Evolutionary conservation across 1,140 invertebrate species (phyloP), one percentile per base, ranked within the genome.

Genomic region (Cydia amplana): DNA sequence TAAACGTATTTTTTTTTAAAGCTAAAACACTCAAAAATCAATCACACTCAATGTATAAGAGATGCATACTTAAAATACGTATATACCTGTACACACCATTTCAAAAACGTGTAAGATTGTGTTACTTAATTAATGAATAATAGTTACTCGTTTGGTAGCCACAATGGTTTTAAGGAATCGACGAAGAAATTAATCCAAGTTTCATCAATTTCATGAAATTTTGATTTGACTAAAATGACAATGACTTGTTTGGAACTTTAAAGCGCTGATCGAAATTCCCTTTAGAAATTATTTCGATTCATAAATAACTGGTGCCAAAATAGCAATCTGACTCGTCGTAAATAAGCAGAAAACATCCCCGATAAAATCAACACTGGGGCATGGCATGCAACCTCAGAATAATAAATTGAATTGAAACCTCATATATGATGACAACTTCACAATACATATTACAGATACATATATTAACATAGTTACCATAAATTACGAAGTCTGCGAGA

Each of bases 281-380:
- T 75, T 73, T 46, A 55, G n/a, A 67, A 51, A 67, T 75, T 78
- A 85, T 83, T 83, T 80, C 40, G 10, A 83, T 85, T 83, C 75
- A 77, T 79, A 86, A 87, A 82, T 86, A 83, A 79, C 78, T 75
- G 74, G 72, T 79, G 73, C 81, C 75, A 76, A 76, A 81, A 75
- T 4, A 75, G 78, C 78, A 82, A 83, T 82, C 77, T 77, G 76
- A 76, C 55, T 79, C 74, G 77, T 75, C 77, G 72, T 78, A 72
- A 79, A 85, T 75, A 81, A 65, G 63, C 74, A 83, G 79, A 80
- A 80, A 80, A 81, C 74, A 75, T 40, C 16, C 23, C 70, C 74
- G 80, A 85, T 86, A 86, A 86, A 82, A 86, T 85, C 85, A 82
- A 83, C 80, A 83, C 79, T 81, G 72, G 25, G 64, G 60, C 81